phyloP scores from a whole-genome alignment of 2,797 vertebrate genomes.

The Channa striata region DNA sequence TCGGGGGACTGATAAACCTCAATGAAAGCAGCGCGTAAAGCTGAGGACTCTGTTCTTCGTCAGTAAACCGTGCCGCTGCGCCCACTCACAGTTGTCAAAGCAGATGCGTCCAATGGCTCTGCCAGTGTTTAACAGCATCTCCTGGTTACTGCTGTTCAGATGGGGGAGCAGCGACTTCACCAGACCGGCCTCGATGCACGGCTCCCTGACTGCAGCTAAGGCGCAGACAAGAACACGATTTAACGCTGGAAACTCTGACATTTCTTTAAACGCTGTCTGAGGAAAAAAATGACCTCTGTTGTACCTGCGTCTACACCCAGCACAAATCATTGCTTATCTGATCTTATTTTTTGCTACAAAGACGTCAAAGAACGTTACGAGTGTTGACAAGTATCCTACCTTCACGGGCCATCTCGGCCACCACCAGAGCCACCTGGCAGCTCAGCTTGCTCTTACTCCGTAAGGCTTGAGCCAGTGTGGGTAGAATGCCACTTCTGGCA shows the following conservation, averaged over 20 bases:
- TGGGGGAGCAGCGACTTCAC: constrained; percentile 86
- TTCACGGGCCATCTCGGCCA: constrained; percentile 90
- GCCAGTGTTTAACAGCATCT: constrained; percentile 89
- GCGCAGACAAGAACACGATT: constrained; percentile 9
- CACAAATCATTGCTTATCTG: no score
- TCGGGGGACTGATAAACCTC: no score
- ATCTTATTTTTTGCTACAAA: no score
- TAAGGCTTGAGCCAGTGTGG: constrained; percentile 82
- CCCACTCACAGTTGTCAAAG: constrained; percentile 89
- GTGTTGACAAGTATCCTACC: constrained; percentile 67
- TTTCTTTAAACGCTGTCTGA: background rate
- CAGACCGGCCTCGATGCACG: constrained; percentile 89
- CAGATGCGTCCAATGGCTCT: constrained; percentile 93
- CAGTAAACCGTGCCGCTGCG: constrained; percentile 1
- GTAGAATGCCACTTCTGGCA: constrained; percentile 83
- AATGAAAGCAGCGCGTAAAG: background rate
- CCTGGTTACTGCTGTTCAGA: constrained; percentile 86
- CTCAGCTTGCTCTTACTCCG: constrained; percentile 78
- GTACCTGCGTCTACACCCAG: no score
- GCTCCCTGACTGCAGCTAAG: constrained; percentile 86
- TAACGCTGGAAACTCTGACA: background rate
- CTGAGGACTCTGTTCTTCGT: background rate
- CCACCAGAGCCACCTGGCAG: constrained; percentile 86
- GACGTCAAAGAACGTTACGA: background rate
- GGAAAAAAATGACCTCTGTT: no score